Conservation (phyloP, 2,888 invertebrate genomes). For the Nudaria mundana region DNA sequence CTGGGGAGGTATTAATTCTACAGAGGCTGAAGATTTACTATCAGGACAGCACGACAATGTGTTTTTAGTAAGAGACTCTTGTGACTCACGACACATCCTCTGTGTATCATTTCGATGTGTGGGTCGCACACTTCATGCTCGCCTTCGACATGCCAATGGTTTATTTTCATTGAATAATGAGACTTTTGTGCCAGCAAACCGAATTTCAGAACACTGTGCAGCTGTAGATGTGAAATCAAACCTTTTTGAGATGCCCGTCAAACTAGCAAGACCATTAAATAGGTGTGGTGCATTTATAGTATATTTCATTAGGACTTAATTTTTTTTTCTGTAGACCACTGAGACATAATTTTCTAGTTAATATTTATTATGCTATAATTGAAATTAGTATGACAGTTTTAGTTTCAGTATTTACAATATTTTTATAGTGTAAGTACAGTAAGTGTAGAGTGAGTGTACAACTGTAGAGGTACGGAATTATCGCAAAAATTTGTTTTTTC, state of each 20-base stretch:
- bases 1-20: slow-evolving; percentile 88
- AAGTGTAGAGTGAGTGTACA: too few relatives aligned
- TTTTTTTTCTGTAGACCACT: too few relatives aligned
- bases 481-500: too few relatives aligned
- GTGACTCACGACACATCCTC: slow-evolving; percentile 84
- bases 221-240: slow-evolving; percentile 73
- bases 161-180: slow-evolving; percentile 83
- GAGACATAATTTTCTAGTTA: too few relatives aligned
- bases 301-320: too few relatives aligned
- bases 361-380: too few relatives aligned
- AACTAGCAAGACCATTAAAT: slow-evolving; percentile 72
- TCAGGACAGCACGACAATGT: slow-evolving; percentile 86
- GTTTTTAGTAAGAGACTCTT: slow-evolving; percentile 88
- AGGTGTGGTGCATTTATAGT: too few relatives aligned
- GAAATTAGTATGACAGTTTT: too few relatives aligned
- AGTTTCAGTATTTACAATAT: too few relatives aligned
- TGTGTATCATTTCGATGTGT: slow-evolving; percentile 87
- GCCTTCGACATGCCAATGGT: slow-evolving; percentile 87
- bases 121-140: slow-evolving; percentile 85
- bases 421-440: too few relatives aligned
- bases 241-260: slow-evolving; percentile 74
- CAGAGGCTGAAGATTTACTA: slow-evolving; percentile 86
- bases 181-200: slow-evolving; percentile 74
- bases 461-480: too few relatives aligned
- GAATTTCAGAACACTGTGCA: slow-evolving; percentile 75